Evolutionary conservation across 2,888 invertebrate genomes (phyloP).

Genomic region (Galerucella calmariensis): DNA sequence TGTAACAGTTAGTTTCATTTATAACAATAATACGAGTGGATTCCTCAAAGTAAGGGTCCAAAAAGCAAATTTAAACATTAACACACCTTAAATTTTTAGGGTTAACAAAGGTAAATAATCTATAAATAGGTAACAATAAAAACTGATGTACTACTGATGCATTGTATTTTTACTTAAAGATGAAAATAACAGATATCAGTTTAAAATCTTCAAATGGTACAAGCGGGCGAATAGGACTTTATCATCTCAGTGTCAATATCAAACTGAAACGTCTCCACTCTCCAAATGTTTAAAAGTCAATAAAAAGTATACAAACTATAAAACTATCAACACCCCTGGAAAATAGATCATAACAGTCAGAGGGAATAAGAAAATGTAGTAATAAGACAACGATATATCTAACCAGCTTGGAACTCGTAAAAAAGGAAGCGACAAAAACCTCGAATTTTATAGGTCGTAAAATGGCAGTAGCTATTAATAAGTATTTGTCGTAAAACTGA

Average conservation of each 20-base stretch:
- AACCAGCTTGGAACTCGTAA: slow-evolving; percentile 52
- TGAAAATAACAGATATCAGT: neutral
- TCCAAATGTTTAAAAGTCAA: slow-evolving; percentile 36
- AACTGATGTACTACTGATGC: too few relatives aligned
- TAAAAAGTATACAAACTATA: slow-evolving; percentile 37
- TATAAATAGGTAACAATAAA: neutral
- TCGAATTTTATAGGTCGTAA: slow-evolving; percentile 69
- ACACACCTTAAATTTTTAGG: too few relatives aligned
- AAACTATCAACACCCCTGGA: slow-evolving; percentile 39
- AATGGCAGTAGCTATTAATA: slow-evolving; percentile 71
- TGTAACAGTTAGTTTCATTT: too few relatives aligned
- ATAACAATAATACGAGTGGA: too few relatives aligned
- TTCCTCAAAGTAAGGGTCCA: too few relatives aligned
- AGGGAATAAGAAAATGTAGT: slow-evolving; percentile 39
- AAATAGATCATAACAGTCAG: slow-evolving; percentile 30
- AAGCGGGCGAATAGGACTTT: slow-evolving; percentile 15
- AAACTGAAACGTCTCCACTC: slow-evolving; percentile 23
- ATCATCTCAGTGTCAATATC: slow-evolving; percentile 17
- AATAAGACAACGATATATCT: slow-evolving; percentile 50
- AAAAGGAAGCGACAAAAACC: slow-evolving; percentile 56
- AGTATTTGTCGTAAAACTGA: slow-evolving; percentile 70
- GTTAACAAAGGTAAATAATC: neutral
- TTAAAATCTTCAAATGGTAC: neutral
- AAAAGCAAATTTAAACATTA: too few relatives aligned
- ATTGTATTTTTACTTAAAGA: neutral